Conservation (phyloP, 2,113 vertebrate genomes). For the Ctenomys sociabilis region DNA sequence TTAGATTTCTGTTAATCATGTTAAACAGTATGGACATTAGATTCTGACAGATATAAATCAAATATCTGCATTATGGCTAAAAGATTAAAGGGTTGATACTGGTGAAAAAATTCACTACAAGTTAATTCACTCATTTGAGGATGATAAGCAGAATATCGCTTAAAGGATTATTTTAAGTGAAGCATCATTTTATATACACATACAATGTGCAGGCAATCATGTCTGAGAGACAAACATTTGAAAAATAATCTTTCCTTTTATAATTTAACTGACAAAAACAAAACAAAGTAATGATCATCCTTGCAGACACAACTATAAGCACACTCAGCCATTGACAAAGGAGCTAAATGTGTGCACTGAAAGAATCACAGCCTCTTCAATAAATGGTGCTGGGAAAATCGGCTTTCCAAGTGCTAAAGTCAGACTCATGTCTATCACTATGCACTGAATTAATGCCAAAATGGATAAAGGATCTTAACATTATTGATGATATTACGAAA, state of each 20-base stretch:
- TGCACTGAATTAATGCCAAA: too few relatives aligned
- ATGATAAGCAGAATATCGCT: not conserved
- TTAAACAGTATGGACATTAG: not conserved
- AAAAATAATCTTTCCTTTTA: constrained; percentile 36
- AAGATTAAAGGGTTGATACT: not conserved
- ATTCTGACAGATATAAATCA: not conserved
- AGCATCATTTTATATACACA: not conserved
- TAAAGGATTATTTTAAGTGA: not conserved
- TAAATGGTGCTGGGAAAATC: too few relatives aligned
- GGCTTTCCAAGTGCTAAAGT: too few relatives aligned
- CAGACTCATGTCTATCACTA: too few relatives aligned
- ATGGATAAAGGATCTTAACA: too few relatives aligned
- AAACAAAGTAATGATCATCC: not conserved
- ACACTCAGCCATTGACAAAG: too few relatives aligned
- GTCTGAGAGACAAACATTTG: constrained; percentile 4
- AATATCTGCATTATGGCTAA: not conserved
- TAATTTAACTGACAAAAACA: constrained; percentile 11
- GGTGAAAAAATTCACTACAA: not conserved
- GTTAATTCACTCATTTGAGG: constrained; percentile 18
- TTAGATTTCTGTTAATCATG: constrained; percentile 1
- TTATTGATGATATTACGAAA: too few relatives aligned
- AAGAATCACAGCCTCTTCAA: too few relatives aligned
- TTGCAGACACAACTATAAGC: too few relatives aligned
- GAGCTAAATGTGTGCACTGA: too few relatives aligned
- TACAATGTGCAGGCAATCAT: not conserved